These are phyloP conservation scores for Pygmarrhopalites habei DNA, from an alignment of 1,140 invertebrate genomes.

Conservation along the genomic window DNA sequence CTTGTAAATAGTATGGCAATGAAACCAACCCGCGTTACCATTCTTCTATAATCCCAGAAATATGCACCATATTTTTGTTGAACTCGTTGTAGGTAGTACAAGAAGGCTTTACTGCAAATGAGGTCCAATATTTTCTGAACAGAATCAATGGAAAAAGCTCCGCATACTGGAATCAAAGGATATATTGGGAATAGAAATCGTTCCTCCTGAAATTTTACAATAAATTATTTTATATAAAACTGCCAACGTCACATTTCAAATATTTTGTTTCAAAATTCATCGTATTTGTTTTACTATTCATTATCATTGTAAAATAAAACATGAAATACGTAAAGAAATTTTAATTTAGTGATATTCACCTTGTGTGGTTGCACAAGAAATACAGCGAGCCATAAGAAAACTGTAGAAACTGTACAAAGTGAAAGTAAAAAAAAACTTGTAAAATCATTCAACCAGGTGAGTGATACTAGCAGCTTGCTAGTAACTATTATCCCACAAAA, in stretches of 20 bases:
- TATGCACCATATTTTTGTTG: conserved; percentile 8
- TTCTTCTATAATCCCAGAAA: conserved; percentile 27
- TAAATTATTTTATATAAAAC: no score
- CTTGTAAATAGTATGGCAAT: conserved; percentile 24
- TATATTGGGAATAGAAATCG: conserved; percentile 96
- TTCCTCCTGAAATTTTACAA: conserved; percentile 62
- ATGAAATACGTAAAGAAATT: no score
- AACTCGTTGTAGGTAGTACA: conserved; percentile 15
- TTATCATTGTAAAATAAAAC: no score
- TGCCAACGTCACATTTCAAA: no score
- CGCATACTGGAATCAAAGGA: conserved; percentile 78
- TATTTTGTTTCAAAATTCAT: no score
- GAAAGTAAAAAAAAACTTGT: no score
- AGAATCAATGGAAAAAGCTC: conserved; percentile 72
- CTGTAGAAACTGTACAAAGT: conserved; percentile 57
- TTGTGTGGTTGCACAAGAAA: conserved; percentile 91
- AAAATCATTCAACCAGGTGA: no score
- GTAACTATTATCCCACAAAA: no score
- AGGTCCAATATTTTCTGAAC: conserved; percentile 54
- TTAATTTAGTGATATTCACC: conserved; percentile 53
- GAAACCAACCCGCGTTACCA: conserved; percentile 21
- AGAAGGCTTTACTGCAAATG: conserved; percentile 19
- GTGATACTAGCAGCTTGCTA: no score
- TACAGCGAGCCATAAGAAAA: conserved; percentile 82
- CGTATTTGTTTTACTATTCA: no score